Conservation (phyloP, 2,888 invertebrate genomes). For the Melikaiella ostensackeni region DNA sequence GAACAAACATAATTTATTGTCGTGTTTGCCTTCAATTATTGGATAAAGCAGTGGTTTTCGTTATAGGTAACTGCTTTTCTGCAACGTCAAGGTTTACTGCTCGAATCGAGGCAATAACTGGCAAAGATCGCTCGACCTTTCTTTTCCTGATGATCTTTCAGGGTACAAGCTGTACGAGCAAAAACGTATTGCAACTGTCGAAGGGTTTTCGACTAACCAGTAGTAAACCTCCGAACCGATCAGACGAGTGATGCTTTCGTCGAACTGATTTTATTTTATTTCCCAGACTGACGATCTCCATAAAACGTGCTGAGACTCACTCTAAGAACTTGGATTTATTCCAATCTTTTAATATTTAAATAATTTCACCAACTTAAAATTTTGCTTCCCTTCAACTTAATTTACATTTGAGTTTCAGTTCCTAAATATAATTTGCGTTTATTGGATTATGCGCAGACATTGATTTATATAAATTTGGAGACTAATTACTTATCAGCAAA, state of each 20-base stretch:
- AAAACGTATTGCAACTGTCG: slow-evolving; percentile 25
- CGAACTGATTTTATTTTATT: slow-evolving; percentile 11
- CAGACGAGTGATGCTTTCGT: slow-evolving; percentile 22
- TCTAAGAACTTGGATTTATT: not conserved
- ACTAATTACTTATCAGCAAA: not conserved
- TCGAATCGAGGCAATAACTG: slow-evolving; percentile 35
- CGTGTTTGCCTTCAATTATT: slow-evolving; percentile 51
- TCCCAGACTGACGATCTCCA: slow-evolving; percentile 11
- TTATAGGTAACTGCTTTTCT: slow-evolving; percentile 19
- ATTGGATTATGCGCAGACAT: not conserved
- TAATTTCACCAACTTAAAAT: not conserved
- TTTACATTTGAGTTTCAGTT: not conserved
- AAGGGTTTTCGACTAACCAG: slow-evolving; percentile 26
- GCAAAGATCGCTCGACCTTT: slow-evolving; percentile 34
- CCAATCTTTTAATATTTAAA: slow-evolving; percentile 15
- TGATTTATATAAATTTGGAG: not conserved
- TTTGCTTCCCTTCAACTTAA: not conserved
- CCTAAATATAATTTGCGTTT: not conserved
- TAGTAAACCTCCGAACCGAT: slow-evolving; percentile 17
- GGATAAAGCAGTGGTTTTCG: slow-evolving; percentile 26
- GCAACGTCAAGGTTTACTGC: slow-evolving; percentile 29
- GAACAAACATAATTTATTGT: slow-evolving; percentile 23
- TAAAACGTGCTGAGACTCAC: slow-evolving; percentile 26
- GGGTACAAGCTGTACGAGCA: slow-evolving; percentile 11
- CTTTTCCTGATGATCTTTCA: slow-evolving; percentile 25